phyloP scores from a whole-genome alignment of 2,113 vertebrate genomes.

The Cyphomyrus discorhynchus region DNA sequence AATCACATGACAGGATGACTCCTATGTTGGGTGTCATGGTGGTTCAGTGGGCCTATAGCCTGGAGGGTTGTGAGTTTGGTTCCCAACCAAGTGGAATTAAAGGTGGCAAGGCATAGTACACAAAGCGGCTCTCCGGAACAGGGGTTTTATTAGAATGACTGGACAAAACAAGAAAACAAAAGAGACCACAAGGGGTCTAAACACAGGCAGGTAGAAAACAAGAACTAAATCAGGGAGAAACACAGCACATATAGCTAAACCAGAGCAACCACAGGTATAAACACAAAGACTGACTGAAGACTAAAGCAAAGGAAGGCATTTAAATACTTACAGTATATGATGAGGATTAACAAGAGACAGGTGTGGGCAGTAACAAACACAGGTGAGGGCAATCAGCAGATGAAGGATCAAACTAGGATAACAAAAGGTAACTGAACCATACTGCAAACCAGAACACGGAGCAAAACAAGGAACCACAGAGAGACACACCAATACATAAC shows the following conservation, averaged over 20 bases:
- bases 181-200: background rate
- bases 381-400: background rate
- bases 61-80: background rate
- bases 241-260: background rate
- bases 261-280: background rate
- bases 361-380: background rate
- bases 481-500: background rate
- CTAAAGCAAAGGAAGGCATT: background rate
- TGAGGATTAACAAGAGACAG: background rate
- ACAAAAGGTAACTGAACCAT: background rate
- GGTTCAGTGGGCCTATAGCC: background rate
- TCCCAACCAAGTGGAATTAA: background rate
- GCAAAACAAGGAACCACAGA: background rate
- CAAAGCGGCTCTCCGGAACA: background rate
- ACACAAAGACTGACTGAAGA: background rate
- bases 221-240: background rate
- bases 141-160: background rate
- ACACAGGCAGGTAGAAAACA: background rate
- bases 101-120: background rate
- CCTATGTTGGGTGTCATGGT: background rate
- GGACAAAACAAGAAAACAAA: background rate
- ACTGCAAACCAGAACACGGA: background rate
- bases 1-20: background rate
- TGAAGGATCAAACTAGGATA: background rate
- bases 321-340: background rate